phyloP scores from a whole-genome alignment of 2,888 invertebrate genomes.

The Phortica okadai region DNA sequence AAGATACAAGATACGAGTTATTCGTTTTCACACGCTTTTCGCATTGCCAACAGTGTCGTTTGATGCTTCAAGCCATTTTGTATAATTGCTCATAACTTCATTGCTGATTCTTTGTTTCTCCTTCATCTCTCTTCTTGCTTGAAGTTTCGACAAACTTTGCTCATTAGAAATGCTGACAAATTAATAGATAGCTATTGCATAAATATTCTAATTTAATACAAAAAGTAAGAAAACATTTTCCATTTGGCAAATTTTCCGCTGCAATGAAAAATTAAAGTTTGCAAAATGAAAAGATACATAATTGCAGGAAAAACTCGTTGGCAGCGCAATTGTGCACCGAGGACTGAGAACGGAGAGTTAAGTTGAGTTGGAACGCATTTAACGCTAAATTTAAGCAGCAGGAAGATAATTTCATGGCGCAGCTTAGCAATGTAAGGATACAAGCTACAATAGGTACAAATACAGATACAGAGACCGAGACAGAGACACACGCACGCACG shows the following conservation, averaged over 20 bases:
- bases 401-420: conserved; percentile 20
- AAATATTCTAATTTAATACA: conserved; percentile 14
- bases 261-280: background rate
- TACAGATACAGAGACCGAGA: background rate
- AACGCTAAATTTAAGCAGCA: conserved; percentile 32
- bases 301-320: conserved; percentile 14
- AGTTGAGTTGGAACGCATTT: conserved; percentile 17
- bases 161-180: conserved; percentile 1
- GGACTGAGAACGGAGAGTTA: background rate
- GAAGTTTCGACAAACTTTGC: background rate
- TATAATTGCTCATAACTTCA: background rate
- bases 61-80: background rate
- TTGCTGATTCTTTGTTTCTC: background rate
- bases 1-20: background rate
- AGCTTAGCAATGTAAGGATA: background rate
- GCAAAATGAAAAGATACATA: conserved; percentile 1
- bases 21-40: background rate
- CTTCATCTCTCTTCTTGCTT: background rate
- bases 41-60: background rate
- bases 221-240: background rate
- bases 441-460: background rate
- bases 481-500: background rate
- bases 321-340: background rate
- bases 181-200: background rate
- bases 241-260: conserved; percentile 1